These are phyloP conservation scores for Drosophila atripex DNA, from an alignment of 2,888 invertebrate species.

Conservation along the genomic window DNA sequence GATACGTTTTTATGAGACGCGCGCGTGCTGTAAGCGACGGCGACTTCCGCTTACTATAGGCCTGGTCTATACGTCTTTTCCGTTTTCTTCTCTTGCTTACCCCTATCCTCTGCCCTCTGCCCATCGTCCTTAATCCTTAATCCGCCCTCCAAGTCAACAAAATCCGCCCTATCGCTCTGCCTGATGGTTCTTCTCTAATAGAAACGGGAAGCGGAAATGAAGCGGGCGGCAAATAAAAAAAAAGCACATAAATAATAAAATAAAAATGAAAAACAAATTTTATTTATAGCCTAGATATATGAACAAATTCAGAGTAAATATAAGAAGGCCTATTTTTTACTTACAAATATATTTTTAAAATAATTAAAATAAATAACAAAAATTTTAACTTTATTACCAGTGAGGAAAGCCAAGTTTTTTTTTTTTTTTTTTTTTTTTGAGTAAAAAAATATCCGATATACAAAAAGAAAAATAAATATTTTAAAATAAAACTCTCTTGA, in stretches of 20 bases:
- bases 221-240: background rate
- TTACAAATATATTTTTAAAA: too few relatives aligned
- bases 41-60: constrained; percentile 58
- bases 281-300: background rate
- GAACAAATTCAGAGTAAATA: background rate
- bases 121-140: background rate
- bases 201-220: constrained; percentile 49
- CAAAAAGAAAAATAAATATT: too few relatives aligned
- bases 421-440: too few relatives aligned
- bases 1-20: constrained; percentile 80
- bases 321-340: too few relatives aligned
- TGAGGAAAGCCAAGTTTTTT: too few relatives aligned
- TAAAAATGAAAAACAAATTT: background rate
- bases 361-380: too few relatives aligned
- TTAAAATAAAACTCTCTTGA: too few relatives aligned
- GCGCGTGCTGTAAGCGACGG: constrained; percentile 73
- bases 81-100: background rate
- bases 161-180: constrained; percentile 48
- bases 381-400: too few relatives aligned
- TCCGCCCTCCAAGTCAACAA: background rate
- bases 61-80: constrained; percentile 13
- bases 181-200: constrained; percentile 67
- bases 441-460: too few relatives aligned
- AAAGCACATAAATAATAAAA: too few relatives aligned
- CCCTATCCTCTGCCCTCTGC: background rate